Conservation (phyloP, 2,113 vertebrate species). For the Eira barbara region DNA sequence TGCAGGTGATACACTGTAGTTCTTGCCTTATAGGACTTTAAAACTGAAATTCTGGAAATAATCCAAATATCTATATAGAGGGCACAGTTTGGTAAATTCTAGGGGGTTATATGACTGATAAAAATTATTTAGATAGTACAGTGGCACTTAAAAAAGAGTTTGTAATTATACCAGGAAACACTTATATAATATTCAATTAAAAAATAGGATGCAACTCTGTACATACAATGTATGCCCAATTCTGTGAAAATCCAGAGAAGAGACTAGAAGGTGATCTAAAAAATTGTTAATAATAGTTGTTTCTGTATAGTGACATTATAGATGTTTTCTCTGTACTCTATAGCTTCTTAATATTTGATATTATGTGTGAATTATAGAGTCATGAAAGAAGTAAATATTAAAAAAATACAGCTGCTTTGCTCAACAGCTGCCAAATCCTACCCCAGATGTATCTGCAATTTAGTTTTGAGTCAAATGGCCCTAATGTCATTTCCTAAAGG, state of each 20-base stretch:
- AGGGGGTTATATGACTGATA: not conserved
- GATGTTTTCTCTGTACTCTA: constrained; percentile 31
- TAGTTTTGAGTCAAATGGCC: constrained; percentile 54
- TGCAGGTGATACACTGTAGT: not conserved
- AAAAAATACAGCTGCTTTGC: constrained; percentile 68
- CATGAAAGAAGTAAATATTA: constrained; percentile 59
- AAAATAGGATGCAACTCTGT: constrained; percentile 8
- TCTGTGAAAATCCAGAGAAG: constrained; percentile 39
- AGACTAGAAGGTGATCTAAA: constrained; percentile 4
- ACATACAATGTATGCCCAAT: not conserved
- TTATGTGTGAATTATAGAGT: constrained; percentile 67
- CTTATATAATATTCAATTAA: not conserved
- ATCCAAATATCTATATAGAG: not conserved
- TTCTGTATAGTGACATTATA: constrained; percentile 36
- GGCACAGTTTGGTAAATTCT: not conserved
- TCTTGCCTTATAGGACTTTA: constrained; percentile 8
- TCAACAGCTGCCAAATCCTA: constrained; percentile 63
- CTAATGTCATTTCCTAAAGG: constrained; percentile 52
- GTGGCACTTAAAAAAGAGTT: not conserved
- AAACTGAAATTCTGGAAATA: not conserved
- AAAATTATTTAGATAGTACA: not conserved
- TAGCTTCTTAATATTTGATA: constrained; percentile 65
- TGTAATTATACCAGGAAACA: not conserved
- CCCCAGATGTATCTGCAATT: constrained; percentile 61
- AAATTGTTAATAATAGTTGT: constrained; percentile 26